Conservation (phyloP, 2,888 invertebrate genomes). For the Teleogryllus oceanicus region DNA sequence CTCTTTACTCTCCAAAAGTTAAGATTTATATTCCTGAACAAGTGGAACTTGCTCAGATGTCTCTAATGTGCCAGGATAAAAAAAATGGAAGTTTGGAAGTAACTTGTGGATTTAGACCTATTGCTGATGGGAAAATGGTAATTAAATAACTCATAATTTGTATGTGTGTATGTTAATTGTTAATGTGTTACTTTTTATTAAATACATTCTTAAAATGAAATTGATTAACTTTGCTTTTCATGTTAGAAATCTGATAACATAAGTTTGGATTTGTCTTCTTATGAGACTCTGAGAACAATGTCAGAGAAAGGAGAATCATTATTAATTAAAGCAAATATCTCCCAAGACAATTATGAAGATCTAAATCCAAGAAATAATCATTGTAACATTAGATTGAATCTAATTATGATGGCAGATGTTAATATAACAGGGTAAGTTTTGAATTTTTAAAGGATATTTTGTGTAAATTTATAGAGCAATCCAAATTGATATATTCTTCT, state of each 20-base stretch:
- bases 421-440: neutral
- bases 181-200: too few relatives aligned
- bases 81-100: neutral
- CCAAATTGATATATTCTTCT: neutral
- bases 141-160: neutral
- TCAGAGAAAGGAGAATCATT: neutral
- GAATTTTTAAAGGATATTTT: neutral
- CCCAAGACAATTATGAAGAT: neutral
- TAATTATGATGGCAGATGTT: neutral
- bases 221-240: neutral
- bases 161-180: neutral
- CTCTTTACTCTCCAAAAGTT: neutral
- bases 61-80: neutral
- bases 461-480: too few relatives aligned
- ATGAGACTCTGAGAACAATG: neutral
- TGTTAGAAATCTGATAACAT: neutral
- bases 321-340: neutral
- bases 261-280: neutral
- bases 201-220: too few relatives aligned
- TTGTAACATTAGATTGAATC: neutral
- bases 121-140: neutral
- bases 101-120: neutral
- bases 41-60: neutral
- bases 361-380: neutral
- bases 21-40: neutral